A percentile compares a stretch with the other conserved stretches of the same genome.
These are phyloP conservation scores for Sterrhoptilus dennistouni DNA, from an alignment of 2,113 vertebrate species.

Conservation along the genomic window DNA sequence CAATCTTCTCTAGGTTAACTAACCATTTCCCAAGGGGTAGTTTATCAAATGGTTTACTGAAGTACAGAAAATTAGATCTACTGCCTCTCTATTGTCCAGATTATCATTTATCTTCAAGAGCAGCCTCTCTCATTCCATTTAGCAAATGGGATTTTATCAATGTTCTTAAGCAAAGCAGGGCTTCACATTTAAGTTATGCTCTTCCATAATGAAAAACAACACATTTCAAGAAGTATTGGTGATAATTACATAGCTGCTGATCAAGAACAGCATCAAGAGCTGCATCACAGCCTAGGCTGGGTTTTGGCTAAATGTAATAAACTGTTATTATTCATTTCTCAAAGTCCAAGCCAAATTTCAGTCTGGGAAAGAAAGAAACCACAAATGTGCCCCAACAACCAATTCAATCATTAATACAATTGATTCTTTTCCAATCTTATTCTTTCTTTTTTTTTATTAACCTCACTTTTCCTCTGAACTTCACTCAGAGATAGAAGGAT, in stretches of 20 bases:
- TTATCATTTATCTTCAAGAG: neutral
- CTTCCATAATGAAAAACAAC: neutral
- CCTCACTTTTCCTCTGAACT: neutral
- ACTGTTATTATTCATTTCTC: neutral
- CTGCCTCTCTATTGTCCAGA: neutral
- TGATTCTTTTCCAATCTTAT: neutral
- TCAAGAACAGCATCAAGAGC: neutral
- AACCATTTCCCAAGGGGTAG: neutral
- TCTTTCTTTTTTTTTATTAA: neutral
- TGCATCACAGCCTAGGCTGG: neutral
- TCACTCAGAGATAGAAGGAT: neutral
- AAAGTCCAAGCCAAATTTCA: neutral
- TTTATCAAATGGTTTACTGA: neutral
- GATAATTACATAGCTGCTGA: neutral
- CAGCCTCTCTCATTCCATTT: neutral
- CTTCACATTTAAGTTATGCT: neutral
- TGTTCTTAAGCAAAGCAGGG: neutral
- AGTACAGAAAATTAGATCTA: constrained; percentile 19
- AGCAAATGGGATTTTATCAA: neutral
- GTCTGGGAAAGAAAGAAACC: neutral
- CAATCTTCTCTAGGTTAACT: neutral
- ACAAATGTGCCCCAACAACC: accelerated
- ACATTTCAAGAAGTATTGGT: neutral
- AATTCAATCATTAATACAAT: neutral
- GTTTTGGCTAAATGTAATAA: neutral